Base-by-base conservation (phyloP, 2,113 vertebrate genomes). In the Isurus oxyrinchus region DNA sequence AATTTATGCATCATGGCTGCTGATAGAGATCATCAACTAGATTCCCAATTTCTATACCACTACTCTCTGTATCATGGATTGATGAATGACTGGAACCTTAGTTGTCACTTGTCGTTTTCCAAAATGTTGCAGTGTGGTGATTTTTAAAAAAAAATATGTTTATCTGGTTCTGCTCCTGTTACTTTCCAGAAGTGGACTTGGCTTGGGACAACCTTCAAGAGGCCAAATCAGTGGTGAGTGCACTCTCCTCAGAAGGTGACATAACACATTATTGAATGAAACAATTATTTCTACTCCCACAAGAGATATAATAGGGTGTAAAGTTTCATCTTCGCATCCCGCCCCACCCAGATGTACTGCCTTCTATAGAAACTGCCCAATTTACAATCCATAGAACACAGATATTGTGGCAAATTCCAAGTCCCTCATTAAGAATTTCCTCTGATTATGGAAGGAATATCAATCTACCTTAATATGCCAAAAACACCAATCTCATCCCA, bases 221-320 rank as follows among this genome's bases (percentile, higher is more conserved):
- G 96, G 96, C 96, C 25, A 97, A 97, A 96, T n/a, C 96, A 16
- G 96, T 96, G 96, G 96, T 97, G n/a, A 97, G 96, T 96, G 10
- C n/a, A n/a, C 23, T n/a, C 13, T 93, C 19, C 14, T 61, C 88
- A 61, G 27, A 16, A 14, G 5, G 13, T 61, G 5, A 40, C 35
- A 13, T 93, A 31, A 6, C n/a, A 31, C 88, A n/a, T 61, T 59
- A 5, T 93, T 61, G 31, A 59, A 93, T 61, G 88, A n/a, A 61
- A 81, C 2, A 44, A 5, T 81, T 81, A 81, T 23, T 90, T 31
- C 8, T 90, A 27, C 87, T 55, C 23, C 49, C 53, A 27, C 23
- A 14, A 49, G 6, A 19, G 81, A 84, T 10, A 57, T 57, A 5
- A 27, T 0, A 7, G 87, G 87, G 53, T 10, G 57, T 7, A 53